These are phyloP conservation scores for Syritta pipiens DNA, from an alignment of 2,888 invertebrate genomes.

Conservation along the genomic window DNA sequence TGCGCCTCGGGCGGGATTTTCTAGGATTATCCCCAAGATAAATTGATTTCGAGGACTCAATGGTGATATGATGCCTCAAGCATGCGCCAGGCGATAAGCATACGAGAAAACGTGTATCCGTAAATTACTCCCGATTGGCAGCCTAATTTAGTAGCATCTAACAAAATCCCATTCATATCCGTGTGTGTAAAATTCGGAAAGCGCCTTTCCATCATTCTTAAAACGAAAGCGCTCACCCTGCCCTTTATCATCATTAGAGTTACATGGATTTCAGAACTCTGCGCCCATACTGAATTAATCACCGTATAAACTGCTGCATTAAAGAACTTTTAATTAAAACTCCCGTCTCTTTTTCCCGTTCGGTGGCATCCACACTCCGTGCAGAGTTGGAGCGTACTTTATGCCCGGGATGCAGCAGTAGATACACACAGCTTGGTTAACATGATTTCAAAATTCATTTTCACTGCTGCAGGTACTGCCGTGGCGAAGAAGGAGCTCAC, in stretches of 20 bases:
- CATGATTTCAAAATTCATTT: neutral
- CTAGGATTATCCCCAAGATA: constrained; percentile 44
- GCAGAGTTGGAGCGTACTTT: neutral
- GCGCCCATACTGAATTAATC: constrained; percentile 54
- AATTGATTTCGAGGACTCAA: constrained; percentile 44
- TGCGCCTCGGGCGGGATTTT: constrained; percentile 22
- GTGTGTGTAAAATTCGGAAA: constrained; percentile 10
- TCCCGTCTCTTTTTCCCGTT: constrained; percentile 32
- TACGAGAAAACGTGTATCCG: neutral
- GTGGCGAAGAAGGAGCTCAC: neutral
- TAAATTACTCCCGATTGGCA: constrained; percentile 32
- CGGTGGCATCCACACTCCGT: constrained; percentile 7
- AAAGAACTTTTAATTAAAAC: constrained; percentile 67
- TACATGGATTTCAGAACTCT: constrained; percentile 38
- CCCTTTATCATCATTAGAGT: constrained; percentile 46
- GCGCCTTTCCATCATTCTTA: constrained; percentile 5
- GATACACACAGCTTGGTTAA: neutral
- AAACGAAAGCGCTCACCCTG: constrained; percentile 23
- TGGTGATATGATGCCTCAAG: constrained; percentile 12
- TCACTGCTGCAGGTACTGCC: neutral
- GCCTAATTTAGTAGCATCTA: constrained; percentile 23
- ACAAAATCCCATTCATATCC: constrained; percentile 15
- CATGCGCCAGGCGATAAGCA: constrained; percentile 5
- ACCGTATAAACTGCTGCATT: constrained; percentile 55
- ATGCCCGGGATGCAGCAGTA: neutral